Base-by-base conservation (phyloP, 2,888 invertebrate genomes). In the Ferdinandea cuprea region DNA sequence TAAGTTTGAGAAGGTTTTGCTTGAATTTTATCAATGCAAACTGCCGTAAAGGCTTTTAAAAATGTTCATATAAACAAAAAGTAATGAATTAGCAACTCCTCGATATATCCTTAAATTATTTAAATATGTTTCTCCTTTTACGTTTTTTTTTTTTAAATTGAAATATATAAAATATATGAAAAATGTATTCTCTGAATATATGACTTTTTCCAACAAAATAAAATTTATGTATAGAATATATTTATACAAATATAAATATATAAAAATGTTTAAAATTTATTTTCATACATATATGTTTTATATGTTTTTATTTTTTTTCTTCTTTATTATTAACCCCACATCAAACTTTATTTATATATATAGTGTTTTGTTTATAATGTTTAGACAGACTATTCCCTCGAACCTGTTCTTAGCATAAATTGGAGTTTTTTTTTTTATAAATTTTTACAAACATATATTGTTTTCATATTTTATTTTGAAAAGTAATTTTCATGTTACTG, bases 201-300 rank as follows among this genome's bases (percentile, higher is more conserved):
- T 21, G 83, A 72, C 61, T 78, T 72, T 66, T 72, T 72, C 50
- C 83, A 83, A 83, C 83, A 83, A 83, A 83, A 83, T 83, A 83
- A 83, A 83, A 78, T 83, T 72, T 83, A 78, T 83, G 63, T 83
- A 83, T 83, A 83, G 83, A 83, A 83, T 83, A 83, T 83, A 83
- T 83, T 83, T 71, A 81, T 81, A 81, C 77, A 77, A 83, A 83
- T 83, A 83, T 83, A 83, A 78, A 83, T 83, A 83, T 66, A 83
- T 83, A 83, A 83, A 83, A 81, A 72, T 77, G 77, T 81, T 77
- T 71, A 52, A 77, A 81, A 66, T 44, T 83, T 83, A 78, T 61
- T 59, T 72, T 83, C 48, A 69, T 63, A 63, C 58, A 58, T 77
- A 59, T 63, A n/a, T n/a, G n/a, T n/a, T n/a, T n/a, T n/a, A n/a